Evolutionary conservation across 2,888 invertebrate species (phyloP), one percentile per base, ranked within the genome.

Genomic region (Scelioninae gen. 1): DNA sequence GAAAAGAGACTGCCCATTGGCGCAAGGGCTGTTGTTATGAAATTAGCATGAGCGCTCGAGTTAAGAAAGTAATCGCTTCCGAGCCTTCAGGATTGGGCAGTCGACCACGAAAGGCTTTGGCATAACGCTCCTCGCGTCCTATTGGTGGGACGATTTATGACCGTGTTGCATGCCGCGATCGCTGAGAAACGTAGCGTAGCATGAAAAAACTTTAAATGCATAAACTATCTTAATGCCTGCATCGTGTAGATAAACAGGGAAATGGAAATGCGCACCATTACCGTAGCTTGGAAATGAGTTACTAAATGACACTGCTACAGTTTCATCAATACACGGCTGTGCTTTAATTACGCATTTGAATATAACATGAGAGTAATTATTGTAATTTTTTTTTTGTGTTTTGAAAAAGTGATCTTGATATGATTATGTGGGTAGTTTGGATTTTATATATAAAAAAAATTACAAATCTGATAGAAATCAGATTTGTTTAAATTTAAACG

Each of bases 41-140:
- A 92, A 92, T 92, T 92, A 92, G 92, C 91, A 92, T 92, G 91
- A 91, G 87, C 90, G 90, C 91, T 90, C 91, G 87, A 88, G 83
- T 87, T 86, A 87, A 86, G 85, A 86, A 87, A 88, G 88, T 92
- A 91, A 92, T 91, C 89, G 90, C 87, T 90, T 85, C 75, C 83
- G 88, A 88, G 88, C 88, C 88, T 88, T 87, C 87, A 87, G 88
- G 90, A 91, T 91, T 92, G 91, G 92, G 87, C 84, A 87, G 83
- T 77, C 80, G 83, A 83, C 83, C 80, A 83, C 83, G 83, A 83
- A 83, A 83, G 83, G 83, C 90, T 91, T 88, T 84, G 82, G 72
- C 82, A 71, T 75, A 65, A 66, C 51, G 60, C 65, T 77, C 85
- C 87, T 83, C 83, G 86, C 88, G 88, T 89, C 89, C 87, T 84